Conservation (phyloP, 37 sponge, comb jelly and placozoan species). For the Beroe ovata region DNA sequence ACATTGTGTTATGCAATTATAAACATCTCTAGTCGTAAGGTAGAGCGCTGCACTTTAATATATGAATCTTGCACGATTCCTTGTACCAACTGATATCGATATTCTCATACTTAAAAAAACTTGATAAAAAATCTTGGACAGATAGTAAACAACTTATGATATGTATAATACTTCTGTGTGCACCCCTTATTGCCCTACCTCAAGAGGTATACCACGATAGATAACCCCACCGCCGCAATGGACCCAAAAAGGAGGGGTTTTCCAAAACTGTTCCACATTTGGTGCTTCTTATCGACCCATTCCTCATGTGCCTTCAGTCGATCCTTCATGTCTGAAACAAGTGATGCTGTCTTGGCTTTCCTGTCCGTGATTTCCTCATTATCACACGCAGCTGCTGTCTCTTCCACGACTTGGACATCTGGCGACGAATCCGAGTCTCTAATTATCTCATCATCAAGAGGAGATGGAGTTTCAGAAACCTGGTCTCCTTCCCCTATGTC, state of each 20-base stretch:
- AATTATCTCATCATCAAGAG: not conserved
- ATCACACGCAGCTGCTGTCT: not conserved
- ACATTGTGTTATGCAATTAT: too few species aligned
- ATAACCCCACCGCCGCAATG: conserved; percentile 25
- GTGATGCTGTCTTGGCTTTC: conserved; percentile 23
- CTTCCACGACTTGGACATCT: not conserved
- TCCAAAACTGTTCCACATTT: conserved; percentile 38
- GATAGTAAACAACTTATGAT: too few species aligned
- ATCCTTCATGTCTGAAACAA: conserved; percentile 44
- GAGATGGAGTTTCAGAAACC: conserved; percentile 2
- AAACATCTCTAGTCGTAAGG: too few species aligned
- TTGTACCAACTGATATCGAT: too few species aligned
- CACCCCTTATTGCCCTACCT: not conserved
- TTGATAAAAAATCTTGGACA: too few species aligned
- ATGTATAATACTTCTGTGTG: too few species aligned
- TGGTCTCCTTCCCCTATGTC: not conserved
- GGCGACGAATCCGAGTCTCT: conserved; percentile 6
- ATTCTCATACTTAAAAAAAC: too few species aligned
- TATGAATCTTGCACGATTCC: too few species aligned
- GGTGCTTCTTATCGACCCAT: not conserved
- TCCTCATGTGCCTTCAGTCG: conserved; percentile 36
- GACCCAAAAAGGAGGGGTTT: conserved; percentile 48
- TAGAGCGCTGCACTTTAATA: too few species aligned
- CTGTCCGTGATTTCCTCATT: conserved; percentile 2
- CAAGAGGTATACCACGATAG: conserved; percentile 12